These are phyloP conservation scores for Suricata suricatta DNA, from an alignment of 2,113 vertebrate species.

Conservation along the genomic window DNA sequence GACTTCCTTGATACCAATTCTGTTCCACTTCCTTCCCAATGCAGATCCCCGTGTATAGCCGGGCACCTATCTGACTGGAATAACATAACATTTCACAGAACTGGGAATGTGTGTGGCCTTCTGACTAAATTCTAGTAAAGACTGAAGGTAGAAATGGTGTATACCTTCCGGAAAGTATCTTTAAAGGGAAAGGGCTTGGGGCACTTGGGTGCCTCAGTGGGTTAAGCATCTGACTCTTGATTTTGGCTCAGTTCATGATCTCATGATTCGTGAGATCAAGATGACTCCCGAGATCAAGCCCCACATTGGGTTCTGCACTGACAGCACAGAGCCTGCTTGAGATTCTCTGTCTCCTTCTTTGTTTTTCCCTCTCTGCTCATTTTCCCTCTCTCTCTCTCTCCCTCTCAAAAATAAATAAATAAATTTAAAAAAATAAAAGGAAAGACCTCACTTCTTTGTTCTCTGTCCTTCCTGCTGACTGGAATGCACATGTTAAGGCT, in stretches of 20 bases:
- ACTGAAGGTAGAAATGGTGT: background rate
- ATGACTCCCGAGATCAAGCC: no score
- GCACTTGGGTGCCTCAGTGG: no score
- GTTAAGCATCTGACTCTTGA: no score
- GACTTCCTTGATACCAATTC: fast-evolving
- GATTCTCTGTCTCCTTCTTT: no score
- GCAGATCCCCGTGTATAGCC: background rate
- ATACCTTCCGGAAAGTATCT: background rate
- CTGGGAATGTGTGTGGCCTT: background rate
- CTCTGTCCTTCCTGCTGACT: background rate
- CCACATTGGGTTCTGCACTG: no score
- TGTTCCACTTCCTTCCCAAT: background rate
- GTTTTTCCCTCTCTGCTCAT: no score
- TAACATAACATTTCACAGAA: background rate
- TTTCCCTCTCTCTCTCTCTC: no score
- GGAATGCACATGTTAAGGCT: background rate
- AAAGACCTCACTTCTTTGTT: background rate
- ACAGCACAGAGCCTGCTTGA: no score
- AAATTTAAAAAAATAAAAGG: background rate
- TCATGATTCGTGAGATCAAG: no score
- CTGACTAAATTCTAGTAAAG: background rate
- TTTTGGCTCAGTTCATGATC: no score
- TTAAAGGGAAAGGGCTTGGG: background rate
- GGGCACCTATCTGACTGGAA: background rate
- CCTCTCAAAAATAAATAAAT: no score